Evolutionary conservation across 1,140 invertebrate genomes (phyloP), one percentile per base, ranked within the genome.

Genomic region (Camponotus vicinus): DNA sequence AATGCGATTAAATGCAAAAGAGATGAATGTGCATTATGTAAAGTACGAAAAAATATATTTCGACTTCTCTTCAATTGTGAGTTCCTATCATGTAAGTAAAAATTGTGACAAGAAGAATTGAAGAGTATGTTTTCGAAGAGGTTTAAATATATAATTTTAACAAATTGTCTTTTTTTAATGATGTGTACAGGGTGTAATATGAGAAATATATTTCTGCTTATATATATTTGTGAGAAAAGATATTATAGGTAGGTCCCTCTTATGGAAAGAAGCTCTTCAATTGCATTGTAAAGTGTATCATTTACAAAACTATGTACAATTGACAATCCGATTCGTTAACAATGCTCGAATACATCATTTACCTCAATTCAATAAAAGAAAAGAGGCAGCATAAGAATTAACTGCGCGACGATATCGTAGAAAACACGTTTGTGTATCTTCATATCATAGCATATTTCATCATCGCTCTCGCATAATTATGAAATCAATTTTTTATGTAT

Each of bases 311-410:
- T 75, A 61, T 71, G 18, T 80, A 40, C 52, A 82, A 27, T 59
- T 15, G 37, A 82, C 66, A 71, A 42, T 82, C 66, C 57, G 21
- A 70, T 37, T 21, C 45, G 66, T 73, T 82, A 73, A 78, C 34
- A 69, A 37, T 67, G 21, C 59, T 63, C n/a, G 37, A 79, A 80
- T 80, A 64, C 73, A 82, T 82, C 76, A 70, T 70, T 77, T 86
- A 83, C 59, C 52, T 86, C 13, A 89, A 89, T 86, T 82, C 86
- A 89, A 49, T 40, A 40, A 27, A 42, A n/a, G 45, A n/a, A 59
- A 57, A 69, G 18, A 59, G 18, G 18, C 18, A 61, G 40, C 2
- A 4, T 66, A 32, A 52, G 9, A 61, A 52, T 4, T 34, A 27
- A 49, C 1, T 67, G 21, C 5, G 69, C 5, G 69, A 63, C 40